Conservation (phyloP, 2,113 vertebrate species). For the Galeopterus variegatus region DNA sequence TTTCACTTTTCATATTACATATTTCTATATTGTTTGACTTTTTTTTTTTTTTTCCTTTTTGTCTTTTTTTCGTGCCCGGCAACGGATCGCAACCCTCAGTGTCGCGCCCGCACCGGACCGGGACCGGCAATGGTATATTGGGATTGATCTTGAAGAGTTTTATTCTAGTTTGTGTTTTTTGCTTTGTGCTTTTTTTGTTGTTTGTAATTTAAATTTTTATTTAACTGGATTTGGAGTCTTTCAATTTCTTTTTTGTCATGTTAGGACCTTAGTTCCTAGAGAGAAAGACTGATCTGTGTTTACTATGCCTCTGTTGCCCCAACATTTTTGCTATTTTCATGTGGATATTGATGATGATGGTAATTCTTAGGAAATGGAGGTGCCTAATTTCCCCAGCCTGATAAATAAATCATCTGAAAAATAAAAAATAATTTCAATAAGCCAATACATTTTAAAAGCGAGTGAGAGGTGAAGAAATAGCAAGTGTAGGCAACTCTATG, state of each 20-base stretch:
- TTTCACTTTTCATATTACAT: background rate
- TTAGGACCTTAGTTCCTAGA: conserved; percentile 32
- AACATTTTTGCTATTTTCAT: conserved; percentile 43
- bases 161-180: conserved; percentile 11
- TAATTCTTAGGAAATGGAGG: conserved; percentile 31
- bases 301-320: conserved; percentile 42
- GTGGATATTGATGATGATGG: background rate
- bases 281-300: conserved; percentile 56
- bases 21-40: background rate
- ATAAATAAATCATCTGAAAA: conserved; percentile 47
- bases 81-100: too few relatives aligned
- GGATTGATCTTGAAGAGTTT: conserved; percentile 26
- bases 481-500: fast-evolving
- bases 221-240: conserved; percentile 13
- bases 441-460: background rate
- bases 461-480: background rate
- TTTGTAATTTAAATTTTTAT: conserved; percentile 44
- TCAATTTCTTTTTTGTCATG: background rate
- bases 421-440: conserved; percentile 33
- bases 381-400: background rate
- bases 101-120: too few relatives aligned
- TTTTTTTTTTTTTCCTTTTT: too few relatives aligned
- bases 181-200: background rate
- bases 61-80: too few relatives aligned
- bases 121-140: too few relatives aligned